Conservation (phyloP, 2,888 invertebrate species). For the Harpagoxenus sublaevis region DNA sequence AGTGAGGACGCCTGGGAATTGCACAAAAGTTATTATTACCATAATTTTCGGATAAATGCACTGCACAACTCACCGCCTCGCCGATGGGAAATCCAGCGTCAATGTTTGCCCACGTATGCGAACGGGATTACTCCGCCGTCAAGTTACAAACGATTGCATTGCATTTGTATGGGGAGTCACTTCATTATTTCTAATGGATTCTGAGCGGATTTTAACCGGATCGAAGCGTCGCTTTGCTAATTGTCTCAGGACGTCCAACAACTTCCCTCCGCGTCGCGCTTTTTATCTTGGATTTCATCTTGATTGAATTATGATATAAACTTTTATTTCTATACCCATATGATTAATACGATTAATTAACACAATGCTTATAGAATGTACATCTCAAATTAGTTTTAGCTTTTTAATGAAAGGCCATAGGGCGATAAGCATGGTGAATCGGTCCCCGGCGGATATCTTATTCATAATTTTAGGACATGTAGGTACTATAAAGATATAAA, state of each 20-base stretch:
- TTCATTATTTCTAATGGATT: conserved; percentile 74
- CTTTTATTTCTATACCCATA: not conserved
- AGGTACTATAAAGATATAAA: too few species aligned
- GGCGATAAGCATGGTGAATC: too few species aligned
- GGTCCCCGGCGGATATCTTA: too few species aligned
- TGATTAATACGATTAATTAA: not conserved
- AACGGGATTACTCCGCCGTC: conserved; percentile 62
- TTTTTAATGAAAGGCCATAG: too few species aligned
- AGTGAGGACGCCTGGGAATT: conserved; percentile 53
- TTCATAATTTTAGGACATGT: too few species aligned
- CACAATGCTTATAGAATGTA: not conserved
- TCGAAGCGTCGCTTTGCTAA: conserved; percentile 51
- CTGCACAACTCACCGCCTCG: conserved; percentile 69
- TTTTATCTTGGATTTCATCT: not conserved
- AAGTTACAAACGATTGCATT: conserved; percentile 66
- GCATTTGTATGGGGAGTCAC: conserved; percentile 60
- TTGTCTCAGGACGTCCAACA: conserved; percentile 25
- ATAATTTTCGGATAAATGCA: conserved; percentile 81
- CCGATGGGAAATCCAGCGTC: conserved; percentile 69
- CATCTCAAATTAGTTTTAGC: not conserved
- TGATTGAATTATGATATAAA: not conserved
- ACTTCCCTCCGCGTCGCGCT: not conserved
- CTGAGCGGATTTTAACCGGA: conserved; percentile 53
- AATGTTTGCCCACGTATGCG: conserved; percentile 72
- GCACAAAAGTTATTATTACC: conserved; percentile 79